These are phyloP conservation scores for Alectura lathami DNA, from an alignment of 2,113 vertebrate species.

Conservation along the genomic window DNA sequence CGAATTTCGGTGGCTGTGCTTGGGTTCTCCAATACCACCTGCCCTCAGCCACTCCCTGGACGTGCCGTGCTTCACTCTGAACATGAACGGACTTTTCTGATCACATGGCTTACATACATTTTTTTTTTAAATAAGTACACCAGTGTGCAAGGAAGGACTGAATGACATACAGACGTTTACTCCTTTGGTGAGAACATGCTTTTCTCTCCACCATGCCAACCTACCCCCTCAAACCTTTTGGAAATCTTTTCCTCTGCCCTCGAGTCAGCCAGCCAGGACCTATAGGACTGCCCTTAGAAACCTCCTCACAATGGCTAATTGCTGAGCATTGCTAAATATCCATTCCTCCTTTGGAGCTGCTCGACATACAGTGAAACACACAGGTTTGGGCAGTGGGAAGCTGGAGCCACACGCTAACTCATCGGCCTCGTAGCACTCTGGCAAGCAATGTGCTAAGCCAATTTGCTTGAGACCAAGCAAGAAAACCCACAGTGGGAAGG, in stretches of 20 bases:
- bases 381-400: background rate
- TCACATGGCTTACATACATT: background rate
- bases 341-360: background rate
- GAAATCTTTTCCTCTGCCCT: background rate
- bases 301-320: background rate
- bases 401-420: rapidly evolving
- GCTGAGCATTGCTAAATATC: background rate
- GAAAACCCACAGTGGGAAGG: background rate
- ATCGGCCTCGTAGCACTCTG: rapidly evolving
- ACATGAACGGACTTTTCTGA: background rate
- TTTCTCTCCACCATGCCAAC: background rate
- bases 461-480: background rate
- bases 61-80: background rate
- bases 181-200: rapidly evolving
- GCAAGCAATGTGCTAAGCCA: background rate
- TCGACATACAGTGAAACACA: rapidly evolving
- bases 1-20: rapidly evolving
- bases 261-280: background rate
- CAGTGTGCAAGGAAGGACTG: background rate
- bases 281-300: background rate
- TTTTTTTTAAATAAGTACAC: background rate
- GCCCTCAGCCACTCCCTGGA: background rate
- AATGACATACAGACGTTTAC: background rate
- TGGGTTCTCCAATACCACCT: background rate
- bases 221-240: background rate